Evolutionary conservation across 2,113 vertebrate genomes (phyloP).

Genomic region (Tychaedon coryphoeus): DNA sequence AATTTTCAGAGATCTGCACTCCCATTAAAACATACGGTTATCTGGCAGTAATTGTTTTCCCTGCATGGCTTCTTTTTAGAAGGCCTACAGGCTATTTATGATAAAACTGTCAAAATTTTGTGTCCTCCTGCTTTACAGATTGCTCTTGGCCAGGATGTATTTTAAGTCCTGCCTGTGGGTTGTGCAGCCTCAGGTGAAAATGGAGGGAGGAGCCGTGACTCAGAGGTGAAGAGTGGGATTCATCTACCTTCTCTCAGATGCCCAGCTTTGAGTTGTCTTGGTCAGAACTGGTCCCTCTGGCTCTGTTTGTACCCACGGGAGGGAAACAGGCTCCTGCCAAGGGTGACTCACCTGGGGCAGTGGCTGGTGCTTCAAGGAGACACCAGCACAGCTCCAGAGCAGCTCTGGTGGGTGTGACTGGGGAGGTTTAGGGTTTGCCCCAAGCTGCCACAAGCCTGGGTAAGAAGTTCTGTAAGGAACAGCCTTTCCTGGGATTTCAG

Average conservation of each 20-base stretch:
- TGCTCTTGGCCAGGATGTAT: not conserved
- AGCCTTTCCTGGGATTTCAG: too few species aligned
- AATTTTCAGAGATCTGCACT: not conserved
- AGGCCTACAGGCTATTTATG: not conserved
- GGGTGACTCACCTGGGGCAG: not conserved
- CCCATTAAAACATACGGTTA: not conserved
- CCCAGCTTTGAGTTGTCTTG: not conserved
- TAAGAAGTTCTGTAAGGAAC: too few species aligned
- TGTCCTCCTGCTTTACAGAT: not conserved
- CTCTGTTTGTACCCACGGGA: not conserved
- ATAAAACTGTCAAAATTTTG: not conserved
- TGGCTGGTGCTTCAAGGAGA: too few species aligned
- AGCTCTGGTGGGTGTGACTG: too few species aligned
- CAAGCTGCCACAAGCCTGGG: too few species aligned
- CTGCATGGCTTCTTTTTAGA: not conserved
- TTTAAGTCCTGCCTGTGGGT: not conserved
- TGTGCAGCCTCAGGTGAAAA: slow-evolving; percentile 17
- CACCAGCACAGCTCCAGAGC: rapidly evolving
- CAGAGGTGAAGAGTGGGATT: not conserved
- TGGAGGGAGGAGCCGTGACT: not conserved
- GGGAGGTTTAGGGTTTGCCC: too few species aligned
- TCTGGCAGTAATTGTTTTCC: not conserved
- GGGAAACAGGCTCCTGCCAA: not conserved
- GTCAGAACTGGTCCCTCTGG: rapidly evolving
- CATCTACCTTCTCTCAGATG: not conserved